Conservation (phyloP, 1,140 invertebrate species). For the Episyrphus balteatus region DNA sequence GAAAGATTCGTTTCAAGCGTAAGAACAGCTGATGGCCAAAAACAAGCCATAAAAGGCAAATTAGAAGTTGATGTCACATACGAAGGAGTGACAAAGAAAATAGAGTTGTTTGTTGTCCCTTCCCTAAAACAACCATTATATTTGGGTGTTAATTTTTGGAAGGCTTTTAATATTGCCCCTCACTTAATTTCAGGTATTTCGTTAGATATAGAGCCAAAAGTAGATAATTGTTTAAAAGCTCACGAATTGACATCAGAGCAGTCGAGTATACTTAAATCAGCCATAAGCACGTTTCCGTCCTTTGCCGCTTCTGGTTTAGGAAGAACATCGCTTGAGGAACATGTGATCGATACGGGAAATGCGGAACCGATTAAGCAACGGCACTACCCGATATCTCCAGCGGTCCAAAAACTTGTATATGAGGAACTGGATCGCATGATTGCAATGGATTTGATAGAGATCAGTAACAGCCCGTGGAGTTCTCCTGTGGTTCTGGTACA, state of each 20-base stretch:
- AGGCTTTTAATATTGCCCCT: constrained; percentile 8
- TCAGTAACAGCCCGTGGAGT: constrained; percentile 15
- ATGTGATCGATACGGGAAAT: constrained; percentile 16
- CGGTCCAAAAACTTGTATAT: constrained; percentile 11
- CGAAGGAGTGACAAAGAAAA: not conserved
- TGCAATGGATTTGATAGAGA: constrained; percentile 13
- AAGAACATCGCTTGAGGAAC: constrained; percentile 12
- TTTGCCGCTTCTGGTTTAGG: constrained; percentile 27
- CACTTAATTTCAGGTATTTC: not conserved
- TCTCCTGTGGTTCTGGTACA: constrained; percentile 16
- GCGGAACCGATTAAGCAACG: too few relatives aligned
- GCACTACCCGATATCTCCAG: too few relatives aligned
- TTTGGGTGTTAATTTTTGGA: constrained; percentile 6
- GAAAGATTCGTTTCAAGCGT: not conserved
- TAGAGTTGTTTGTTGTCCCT: constrained; percentile 2
- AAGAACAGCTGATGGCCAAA: constrained; percentile 1
- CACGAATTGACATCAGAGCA: not conserved
- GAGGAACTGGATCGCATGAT: constrained; percentile 19
- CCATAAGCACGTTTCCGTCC: constrained; percentile 10
- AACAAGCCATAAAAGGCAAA: not conserved
- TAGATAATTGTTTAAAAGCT: not conserved
- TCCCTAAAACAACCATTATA: constrained; percentile 1
- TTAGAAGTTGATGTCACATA: not conserved
- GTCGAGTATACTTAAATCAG: not conserved
- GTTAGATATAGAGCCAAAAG: not conserved